Evolutionary conservation across 2,888 invertebrate genomes (phyloP).

Genomic region (Conus canariensis): DNA sequence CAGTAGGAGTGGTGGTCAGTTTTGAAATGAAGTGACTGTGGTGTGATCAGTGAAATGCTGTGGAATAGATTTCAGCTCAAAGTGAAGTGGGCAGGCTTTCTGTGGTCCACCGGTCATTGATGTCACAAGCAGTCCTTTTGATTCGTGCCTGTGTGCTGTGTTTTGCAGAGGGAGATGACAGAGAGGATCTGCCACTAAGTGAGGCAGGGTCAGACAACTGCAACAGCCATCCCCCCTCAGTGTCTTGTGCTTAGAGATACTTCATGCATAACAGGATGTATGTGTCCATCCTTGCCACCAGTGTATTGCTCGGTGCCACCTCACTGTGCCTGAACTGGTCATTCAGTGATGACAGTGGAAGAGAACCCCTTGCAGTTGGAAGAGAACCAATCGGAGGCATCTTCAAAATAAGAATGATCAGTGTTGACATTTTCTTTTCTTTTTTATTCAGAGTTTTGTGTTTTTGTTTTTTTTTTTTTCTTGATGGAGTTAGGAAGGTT

Average conservation of each 20-base stretch:
- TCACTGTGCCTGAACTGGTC: too few species aligned
- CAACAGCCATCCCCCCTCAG: background rate
- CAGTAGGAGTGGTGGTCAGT: too few species aligned
- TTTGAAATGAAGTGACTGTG: too few species aligned
- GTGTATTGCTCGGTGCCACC: too few species aligned
- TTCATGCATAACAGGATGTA: background rate
- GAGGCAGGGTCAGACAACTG: background rate
- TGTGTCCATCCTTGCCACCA: background rate
- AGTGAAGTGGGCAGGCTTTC: too few species aligned
- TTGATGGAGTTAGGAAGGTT: background rate
- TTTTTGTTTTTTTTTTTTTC: background rate
- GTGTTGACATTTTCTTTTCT: background rate
- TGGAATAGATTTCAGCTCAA: too few species aligned
- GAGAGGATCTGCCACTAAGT: constrained; percentile 69
- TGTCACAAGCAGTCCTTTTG: background rate
- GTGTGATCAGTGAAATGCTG: too few species aligned
- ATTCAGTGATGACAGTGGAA: too few species aligned
- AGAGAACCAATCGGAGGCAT: too few species aligned
- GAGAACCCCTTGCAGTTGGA: too few species aligned
- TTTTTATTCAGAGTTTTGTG: background rate
- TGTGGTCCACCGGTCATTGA: too few species aligned
- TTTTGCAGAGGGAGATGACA: constrained; percentile 72
- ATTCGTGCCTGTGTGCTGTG: background rate
- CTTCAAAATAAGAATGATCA: too few species aligned
- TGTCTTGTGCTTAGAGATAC: background rate